Base-by-base conservation (phyloP, 2,113 vertebrate genomes). In the Spilogale gracilis region DNA sequence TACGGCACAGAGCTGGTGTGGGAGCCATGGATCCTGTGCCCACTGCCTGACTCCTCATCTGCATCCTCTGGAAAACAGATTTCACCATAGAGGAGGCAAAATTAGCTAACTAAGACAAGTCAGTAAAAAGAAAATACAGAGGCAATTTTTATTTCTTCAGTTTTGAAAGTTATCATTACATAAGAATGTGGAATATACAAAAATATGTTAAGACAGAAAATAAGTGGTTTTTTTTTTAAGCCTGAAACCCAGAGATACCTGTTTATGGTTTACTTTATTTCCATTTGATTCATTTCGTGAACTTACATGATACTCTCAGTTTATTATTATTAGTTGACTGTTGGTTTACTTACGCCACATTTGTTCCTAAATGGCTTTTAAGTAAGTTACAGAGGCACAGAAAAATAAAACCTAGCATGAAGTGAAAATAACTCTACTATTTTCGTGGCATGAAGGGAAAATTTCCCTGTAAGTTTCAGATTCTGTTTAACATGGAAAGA, bases 261-360 rank as follows among this genome's bases (percentile, higher is more conserved):
- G 54, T 83, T 93, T 78, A 27, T 93, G n/a, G 73, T 95, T 92
- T 91, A 43, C 16, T 89, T 0, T 85, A 25, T 90, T 97, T 87
- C 27, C 52, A 78, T 48, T 84, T 80, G 65, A 94, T 25, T 84
- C 11, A 20, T 95, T 81, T 94, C 74, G 38, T 69, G 78, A 45
- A 63, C 80, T 67, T 71, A 52, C 4, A 0, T 50, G 63, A 65
- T 38, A 14, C 38, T 96, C 0, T 38, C 43, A 92, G 9, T 61
- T 89, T 67, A 56, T 61, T 79, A 21, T 13, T 87, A 0, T 97
- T 76, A 65, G 60, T 10, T 61, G n/a, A 56, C 20, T 71, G 0
- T 56, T 84, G 16, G 63, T 52, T 86, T 92, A 63, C 18, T 86
- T 74, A n/a, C 69, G n/a, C 60, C 56, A 80, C 25, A 1, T 93